Evolutionary conservation across 2,113 vertebrate genomes (phyloP).

Genomic region (Ciconia stormi): DNA sequence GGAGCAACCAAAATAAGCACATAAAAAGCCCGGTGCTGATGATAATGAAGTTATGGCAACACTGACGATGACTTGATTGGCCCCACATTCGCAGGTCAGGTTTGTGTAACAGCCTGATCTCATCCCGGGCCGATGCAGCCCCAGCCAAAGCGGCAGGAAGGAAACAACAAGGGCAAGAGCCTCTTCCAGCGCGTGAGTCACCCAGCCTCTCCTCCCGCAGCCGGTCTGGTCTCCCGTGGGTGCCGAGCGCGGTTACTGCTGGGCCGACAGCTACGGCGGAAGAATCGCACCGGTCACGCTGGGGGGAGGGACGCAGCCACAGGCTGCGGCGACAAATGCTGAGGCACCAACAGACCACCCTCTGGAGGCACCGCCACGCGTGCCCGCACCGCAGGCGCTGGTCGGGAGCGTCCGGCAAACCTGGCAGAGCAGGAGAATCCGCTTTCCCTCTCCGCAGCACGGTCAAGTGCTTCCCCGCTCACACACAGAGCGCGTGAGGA

Average conservation of each 20-base stretch:
- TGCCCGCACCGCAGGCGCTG: accelerated
- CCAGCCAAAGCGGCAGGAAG: not conserved
- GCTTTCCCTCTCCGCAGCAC: accelerated
- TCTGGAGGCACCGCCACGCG: not conserved
- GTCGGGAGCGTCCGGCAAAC: not conserved
- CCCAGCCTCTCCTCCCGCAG: not conserved
- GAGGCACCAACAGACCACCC: not conserved
- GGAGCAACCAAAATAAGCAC: not conserved
- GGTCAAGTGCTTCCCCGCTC: not conserved
- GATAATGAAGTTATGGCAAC: not conserved
- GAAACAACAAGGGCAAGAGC: not conserved
- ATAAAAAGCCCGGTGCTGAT: not conserved
- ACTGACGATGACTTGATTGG: not conserved
- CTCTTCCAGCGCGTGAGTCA: not conserved
- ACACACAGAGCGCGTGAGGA: accelerated
- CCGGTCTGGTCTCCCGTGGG: accelerated
- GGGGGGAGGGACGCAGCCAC: not conserved
- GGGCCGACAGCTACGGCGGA: not conserved
- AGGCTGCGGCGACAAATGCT: not conserved
- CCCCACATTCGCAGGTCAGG: not conserved
- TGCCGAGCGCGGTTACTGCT: not conserved
- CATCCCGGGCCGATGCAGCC: accelerated
- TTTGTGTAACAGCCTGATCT: not conserved
- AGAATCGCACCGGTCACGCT: not conserved
- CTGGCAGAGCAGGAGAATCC: not conserved